Percentiles rank a stretch among this genome's conserved stretches.
phyloP scores from a whole-genome alignment of 1,140 invertebrate species.

The Drosophila pallidifrons region DNA sequence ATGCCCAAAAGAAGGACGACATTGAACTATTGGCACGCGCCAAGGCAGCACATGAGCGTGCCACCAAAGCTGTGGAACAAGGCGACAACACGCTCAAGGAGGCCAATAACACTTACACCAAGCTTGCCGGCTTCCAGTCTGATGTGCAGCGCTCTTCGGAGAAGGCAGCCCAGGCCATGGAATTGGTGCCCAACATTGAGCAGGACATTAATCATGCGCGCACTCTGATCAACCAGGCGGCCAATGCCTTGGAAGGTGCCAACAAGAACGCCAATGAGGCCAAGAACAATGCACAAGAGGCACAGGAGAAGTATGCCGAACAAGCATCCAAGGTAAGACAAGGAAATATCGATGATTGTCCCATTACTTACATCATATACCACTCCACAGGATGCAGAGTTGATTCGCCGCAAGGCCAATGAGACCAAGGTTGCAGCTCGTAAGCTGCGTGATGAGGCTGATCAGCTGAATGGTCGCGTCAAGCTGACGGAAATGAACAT shows the following conservation, averaged over 20 bases:
- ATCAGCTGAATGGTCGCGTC: slow-evolving; percentile 89
- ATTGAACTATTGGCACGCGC: slow-evolving; percentile 87
- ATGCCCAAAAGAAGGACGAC: slow-evolving; percentile 83
- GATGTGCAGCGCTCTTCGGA: slow-evolving; percentile 93
- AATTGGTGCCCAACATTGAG: slow-evolving; percentile 91
- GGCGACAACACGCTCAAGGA: slow-evolving; percentile 94
- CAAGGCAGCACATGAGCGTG: slow-evolving; percentile 89
- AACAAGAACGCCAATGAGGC: slow-evolving; percentile 92
- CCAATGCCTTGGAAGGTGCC: slow-evolving; percentile 89
- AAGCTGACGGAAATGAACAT: slow-evolving; percentile 90
- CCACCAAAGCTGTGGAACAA: slow-evolving; percentile 92
- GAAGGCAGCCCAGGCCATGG: slow-evolving; percentile 90
- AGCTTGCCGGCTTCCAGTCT: slow-evolving; percentile 93
- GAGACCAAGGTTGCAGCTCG: slow-evolving; percentile 91
- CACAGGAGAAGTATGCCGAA: slow-evolving; percentile 90
- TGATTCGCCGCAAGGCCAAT: slow-evolving; percentile 91
- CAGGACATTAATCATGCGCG: slow-evolving; percentile 86
- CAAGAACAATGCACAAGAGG: slow-evolving; percentile 90
- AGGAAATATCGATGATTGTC: too few relatives aligned
- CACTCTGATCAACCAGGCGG: slow-evolving; percentile 88
- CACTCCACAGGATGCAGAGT: slow-evolving; percentile 88
- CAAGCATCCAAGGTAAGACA: slow-evolving; percentile 89
- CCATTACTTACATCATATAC: background rate
- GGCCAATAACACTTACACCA: slow-evolving; percentile 94
- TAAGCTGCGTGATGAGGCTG: slow-evolving; percentile 91